Base-by-base conservation (phyloP, 2,113 vertebrate genomes). In the Gymnorhina tibicen region DNA sequence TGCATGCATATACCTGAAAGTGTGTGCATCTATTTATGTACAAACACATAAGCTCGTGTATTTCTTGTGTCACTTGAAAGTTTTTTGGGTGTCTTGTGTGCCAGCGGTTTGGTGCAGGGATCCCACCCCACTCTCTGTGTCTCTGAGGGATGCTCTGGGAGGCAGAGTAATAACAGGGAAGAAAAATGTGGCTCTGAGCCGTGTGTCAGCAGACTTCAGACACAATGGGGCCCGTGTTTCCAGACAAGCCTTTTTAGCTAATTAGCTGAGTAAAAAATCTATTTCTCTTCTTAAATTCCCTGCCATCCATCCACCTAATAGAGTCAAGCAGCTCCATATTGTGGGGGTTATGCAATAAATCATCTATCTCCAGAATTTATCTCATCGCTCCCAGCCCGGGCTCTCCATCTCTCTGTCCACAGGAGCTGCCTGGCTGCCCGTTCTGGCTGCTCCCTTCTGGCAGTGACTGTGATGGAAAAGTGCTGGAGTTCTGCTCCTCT, bases 241-340 rank as follows among this genome's bases (percentile, higher is more conserved):
- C 90, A 96, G 95, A 95, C 90, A 77, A 95, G 79, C 79, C 96
- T 93, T 95, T 95, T 96, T 91, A 97, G 87, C 87, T 96, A 96
- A 96, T 94, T 95, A 96, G 82, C 95, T 94, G 35, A 88, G 85
- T 73, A 93, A 95, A 96, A 97, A 95, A 95, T 96, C 94, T 96
- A 93, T 96, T 93, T 91, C 87, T 93, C 88, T 93, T 94, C 87
- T 93, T 86, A 85, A 96, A 93, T 92, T 90, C 91, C 44, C 82
- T 85, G 92, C 87, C 95, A 95, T 96, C 95, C 88, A 81, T 95
- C 95, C 91, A 83, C 72, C 90, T 96, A 94, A 96, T 84, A 95
- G 85, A 95, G 87, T 91, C 53, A 44, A 90, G 67, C 78, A 94
- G 94, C 89, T 96, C 69, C 91, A 87, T 94, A 87, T 87, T 91